These are phyloP conservation scores for Coleophora deauratella DNA, from an alignment of 2,888 invertebrate species.

Conservation along the genomic window DNA sequence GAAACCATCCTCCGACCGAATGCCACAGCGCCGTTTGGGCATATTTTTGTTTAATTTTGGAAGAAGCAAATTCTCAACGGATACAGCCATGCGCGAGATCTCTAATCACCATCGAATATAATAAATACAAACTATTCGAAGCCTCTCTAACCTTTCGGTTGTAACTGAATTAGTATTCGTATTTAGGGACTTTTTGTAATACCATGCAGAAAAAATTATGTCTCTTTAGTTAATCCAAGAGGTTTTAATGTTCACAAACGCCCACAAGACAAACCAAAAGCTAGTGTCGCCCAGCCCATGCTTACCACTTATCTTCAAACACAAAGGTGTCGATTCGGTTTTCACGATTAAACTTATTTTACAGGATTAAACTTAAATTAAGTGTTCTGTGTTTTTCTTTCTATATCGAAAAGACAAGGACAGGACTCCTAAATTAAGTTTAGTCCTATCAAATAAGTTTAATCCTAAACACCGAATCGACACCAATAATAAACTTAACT, in stretches of 20 bases:
- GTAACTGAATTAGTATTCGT: slow-evolving; percentile 20
- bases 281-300: slow-evolving; percentile 60
- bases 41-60: slow-evolving; percentile 33
- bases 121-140: slow-evolving; percentile 18
- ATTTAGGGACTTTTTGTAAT: slow-evolving; percentile 36
- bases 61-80: slow-evolving; percentile 67
- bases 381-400: too few relatives aligned
- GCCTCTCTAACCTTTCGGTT: slow-evolving; percentile 28
- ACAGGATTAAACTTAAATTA: too few relatives aligned
- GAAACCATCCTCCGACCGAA: slow-evolving; percentile 73
- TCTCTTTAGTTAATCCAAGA: slow-evolving; percentile 9
- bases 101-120: slow-evolving; percentile 45
- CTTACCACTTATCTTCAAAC: slow-evolving; percentile 45
- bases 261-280: slow-evolving; percentile 65
- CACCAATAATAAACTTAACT: too few relatives aligned
- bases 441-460: too few relatives aligned
- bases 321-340: too few relatives aligned
- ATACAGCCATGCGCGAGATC: slow-evolving; percentile 68
- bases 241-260: slow-evolving; percentile 33
- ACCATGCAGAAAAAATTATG: slow-evolving; percentile 39
- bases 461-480: too few relatives aligned
- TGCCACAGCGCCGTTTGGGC: slow-evolving; percentile 44
- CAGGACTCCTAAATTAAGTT: too few relatives aligned
- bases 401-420: too few relatives aligned
- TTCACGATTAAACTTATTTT: too few relatives aligned